A percentile compares a stretch with the other conserved stretches of the same genome.
These are phyloP conservation scores for Halisarca cf. caerulea DNA, from an alignment of 37 sponge, comb jelly and placozoan genomes.

Conservation along the genomic window DNA sequence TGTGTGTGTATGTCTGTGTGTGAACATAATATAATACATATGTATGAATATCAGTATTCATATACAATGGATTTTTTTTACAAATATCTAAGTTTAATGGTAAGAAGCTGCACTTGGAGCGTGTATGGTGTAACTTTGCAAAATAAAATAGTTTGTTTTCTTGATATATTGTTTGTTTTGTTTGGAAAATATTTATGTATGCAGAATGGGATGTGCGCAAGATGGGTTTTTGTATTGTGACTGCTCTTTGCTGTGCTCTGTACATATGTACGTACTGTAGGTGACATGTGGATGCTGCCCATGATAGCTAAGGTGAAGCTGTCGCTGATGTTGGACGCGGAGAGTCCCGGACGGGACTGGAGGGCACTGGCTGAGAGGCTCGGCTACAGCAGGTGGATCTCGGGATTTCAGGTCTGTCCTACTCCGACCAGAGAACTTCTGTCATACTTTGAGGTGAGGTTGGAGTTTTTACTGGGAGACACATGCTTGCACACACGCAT, in stretches of 20 bases:
- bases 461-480: not conserved
- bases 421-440: slow-evolving; percentile 75
- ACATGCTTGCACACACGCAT: not conserved
- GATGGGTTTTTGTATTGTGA: too few species aligned
- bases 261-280: not conserved
- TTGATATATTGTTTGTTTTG: too few species aligned
- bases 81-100: too few species aligned
- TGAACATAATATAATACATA: too few species aligned
- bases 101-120: too few species aligned
- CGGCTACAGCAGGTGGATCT: slow-evolving; percentile 26
- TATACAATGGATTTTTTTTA: too few species aligned
- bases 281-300: slow-evolving; percentile 49
- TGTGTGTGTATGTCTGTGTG: too few species aligned
- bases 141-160: not conserved
- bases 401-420: slow-evolving; percentile 47
- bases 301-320: slow-evolving; percentile 47
- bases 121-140: too few species aligned
- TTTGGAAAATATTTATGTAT: too few species aligned
- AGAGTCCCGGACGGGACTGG: slow-evolving; percentile 45
- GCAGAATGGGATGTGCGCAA: too few species aligned
- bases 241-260: too few species aligned
- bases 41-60: too few species aligned
- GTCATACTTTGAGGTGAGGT: slow-evolving; percentile 63
- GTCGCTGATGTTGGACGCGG: slow-evolving; percentile 61
- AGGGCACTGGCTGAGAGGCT: slow-evolving; percentile 44